A percentile compares a stretch with the other conserved stretches of the same genome.
phyloP scores from a whole-genome alignment of 2,888 invertebrate species.

The Eupithecia pulchellata region DNA sequence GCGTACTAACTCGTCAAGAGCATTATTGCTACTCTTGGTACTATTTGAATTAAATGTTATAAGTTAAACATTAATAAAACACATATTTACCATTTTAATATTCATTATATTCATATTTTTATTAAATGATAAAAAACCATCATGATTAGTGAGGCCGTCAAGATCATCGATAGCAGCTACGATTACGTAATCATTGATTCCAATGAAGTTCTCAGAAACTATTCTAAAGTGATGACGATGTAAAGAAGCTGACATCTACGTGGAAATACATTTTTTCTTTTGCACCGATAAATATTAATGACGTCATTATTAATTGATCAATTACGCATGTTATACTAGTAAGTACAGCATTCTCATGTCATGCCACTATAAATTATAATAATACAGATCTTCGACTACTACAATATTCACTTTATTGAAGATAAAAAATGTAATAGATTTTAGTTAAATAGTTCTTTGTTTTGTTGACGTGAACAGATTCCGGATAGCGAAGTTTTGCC shows the following conservation, averaged over 20 bases:
- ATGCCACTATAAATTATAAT: conserved; percentile 41
- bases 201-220: conserved; percentile 68
- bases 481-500: background rate
- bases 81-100: background rate
- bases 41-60: background rate
- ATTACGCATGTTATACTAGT: conserved; percentile 50
- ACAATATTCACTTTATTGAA: background rate
- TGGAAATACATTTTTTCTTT: conserved; percentile 66
- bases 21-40: background rate
- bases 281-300: conserved; percentile 55
- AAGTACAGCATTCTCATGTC: conserved; percentile 56
- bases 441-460: background rate
- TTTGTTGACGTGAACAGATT: background rate
- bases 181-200: conserved; percentile 74
- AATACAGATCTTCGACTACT: background rate
- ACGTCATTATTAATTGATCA: conserved; percentile 68
- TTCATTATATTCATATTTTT: conserved; percentile 19
- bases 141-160: conserved; percentile 47
- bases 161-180: conserved; percentile 59
- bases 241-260: conserved; percentile 62
- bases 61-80: background rate
- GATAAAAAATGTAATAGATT: background rate
- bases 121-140: conserved; percentile 36
- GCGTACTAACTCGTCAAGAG: conserved; percentile 16
- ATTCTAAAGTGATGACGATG: conserved; percentile 60